These are phyloP conservation scores for Phasianus colchicus DNA, from an alignment of 2,113 vertebrate genomes.

Conservation along the genomic window DNA sequence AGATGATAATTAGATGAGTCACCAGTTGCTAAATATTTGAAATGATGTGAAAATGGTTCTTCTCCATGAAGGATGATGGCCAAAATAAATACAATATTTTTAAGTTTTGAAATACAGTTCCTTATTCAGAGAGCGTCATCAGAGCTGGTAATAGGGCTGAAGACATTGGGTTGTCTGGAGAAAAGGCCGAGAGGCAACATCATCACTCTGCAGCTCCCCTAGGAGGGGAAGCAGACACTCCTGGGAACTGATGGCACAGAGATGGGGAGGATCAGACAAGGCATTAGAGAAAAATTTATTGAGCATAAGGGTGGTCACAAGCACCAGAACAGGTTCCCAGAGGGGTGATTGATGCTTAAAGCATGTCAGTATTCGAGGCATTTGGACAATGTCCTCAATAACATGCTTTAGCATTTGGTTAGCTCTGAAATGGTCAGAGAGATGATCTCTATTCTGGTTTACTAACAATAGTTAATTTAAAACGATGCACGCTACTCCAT, in stretches of 20 bases:
- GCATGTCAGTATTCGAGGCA: neutral
- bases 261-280: neutral
- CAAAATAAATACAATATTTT: neutral
- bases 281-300: neutral
- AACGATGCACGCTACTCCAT: neutral
- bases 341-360: neutral
- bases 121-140: neutral
- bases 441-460: neutral
- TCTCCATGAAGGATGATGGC: neutral
- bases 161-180: neutral
- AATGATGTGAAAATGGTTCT: neutral
- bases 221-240: neutral
- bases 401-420: neutral
- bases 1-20: slow-evolving; percentile 31
- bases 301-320: neutral
- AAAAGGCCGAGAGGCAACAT: neutral
- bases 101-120: neutral
- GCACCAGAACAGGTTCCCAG: neutral
- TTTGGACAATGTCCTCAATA: neutral
- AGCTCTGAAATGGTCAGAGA: neutral
- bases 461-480: neutral
- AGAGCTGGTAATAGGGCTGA: neutral
- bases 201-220: neutral
- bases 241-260: neutral
- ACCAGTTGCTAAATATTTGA: slow-evolving; percentile 11